A percentile compares a stretch with the other conserved stretches of the same genome.
Evolutionary conservation across 2,113 vertebrate genomes (phyloP).

Genomic region (Gambusia holbrooki): DNA sequence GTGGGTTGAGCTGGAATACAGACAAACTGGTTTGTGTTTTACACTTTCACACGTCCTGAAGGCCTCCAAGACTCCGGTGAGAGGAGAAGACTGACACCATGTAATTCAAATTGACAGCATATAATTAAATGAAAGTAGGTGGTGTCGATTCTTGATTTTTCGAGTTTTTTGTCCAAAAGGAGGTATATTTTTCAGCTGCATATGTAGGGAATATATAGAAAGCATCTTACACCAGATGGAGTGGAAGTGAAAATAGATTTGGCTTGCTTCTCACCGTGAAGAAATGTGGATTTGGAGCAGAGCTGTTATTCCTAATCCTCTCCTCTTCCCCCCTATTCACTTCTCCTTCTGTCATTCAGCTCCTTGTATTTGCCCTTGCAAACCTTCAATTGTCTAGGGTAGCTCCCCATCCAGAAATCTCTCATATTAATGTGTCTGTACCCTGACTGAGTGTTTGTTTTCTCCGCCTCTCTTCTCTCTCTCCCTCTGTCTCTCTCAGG

Average conservation of each 20-base stretch:
- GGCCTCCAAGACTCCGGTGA: conserved; percentile 35
- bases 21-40: conserved; percentile 46
- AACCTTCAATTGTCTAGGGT: conserved; percentile 53
- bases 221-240: conserved; percentile 73
- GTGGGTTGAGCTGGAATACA: conserved; percentile 48
- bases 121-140: conserved; percentile 67
- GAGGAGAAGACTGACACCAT: conserved; percentile 55
- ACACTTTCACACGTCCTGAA: conserved; percentile 51
- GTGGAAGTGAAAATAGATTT: conserved; percentile 74
- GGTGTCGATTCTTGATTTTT: conserved; percentile 52
- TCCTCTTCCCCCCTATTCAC: conserved; percentile 49
- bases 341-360: conserved; percentile 52
- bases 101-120: conserved; percentile 69
- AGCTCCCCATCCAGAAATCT: conserved; percentile 52
- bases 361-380: conserved; percentile 56
- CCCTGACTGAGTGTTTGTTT: conserved; percentile 47
- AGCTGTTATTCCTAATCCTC: conserved; percentile 62
- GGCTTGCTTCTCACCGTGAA: conserved; percentile 61
- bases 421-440: conserved; percentile 41
- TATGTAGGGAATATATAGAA: conserved; percentile 53
- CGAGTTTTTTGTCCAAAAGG: conserved; percentile 24
- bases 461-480: conserved; percentile 18
- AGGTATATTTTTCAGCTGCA: conserved; percentile 34
- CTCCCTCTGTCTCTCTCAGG: conserved; percentile 74
- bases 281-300: conserved; percentile 64